Percentiles rank a stretch among this genome's conserved stretches.
Evolutionary conservation across 2,797 vertebrate species (phyloP).

Genomic region (Xiphorhynchus erythropygius): DNA sequence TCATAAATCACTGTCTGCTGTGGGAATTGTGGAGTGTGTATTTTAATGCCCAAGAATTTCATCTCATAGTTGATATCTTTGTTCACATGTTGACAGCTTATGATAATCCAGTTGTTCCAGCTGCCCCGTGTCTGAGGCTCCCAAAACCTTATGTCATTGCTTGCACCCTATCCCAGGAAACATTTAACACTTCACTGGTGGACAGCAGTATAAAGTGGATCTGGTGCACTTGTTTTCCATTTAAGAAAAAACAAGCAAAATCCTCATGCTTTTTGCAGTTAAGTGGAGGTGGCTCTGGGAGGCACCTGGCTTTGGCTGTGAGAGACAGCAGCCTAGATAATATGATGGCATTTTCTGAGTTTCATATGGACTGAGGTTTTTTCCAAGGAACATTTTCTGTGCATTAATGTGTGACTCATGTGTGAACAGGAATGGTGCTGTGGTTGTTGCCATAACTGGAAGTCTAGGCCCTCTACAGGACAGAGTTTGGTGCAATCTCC

Average conservation of each 20-base stretch:
- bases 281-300: neutral
- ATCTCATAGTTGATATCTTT: conserved; percentile 12
- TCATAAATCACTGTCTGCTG: neutral
- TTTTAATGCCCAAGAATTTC: neutral
- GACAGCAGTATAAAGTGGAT: neutral
- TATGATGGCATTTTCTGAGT: neutral
- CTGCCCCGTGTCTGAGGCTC: neutral
- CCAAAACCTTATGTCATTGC: neutral
- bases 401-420: rapidly evolving
- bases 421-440: rapidly evolving
- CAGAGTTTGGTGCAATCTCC: neutral
- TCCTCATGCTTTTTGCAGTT: neutral
- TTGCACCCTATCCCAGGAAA: neutral
- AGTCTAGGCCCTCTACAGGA: neutral
- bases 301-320: neutral
- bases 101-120: neutral
- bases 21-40: neutral
- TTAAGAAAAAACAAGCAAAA: neutral
- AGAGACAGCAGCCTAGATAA: neutral
- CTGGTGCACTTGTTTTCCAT: neutral
- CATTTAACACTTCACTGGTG: neutral
- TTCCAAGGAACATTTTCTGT: neutral
- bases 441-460: neutral
- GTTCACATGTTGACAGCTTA: neutral
- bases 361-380: neutral